Base-by-base conservation (phyloP, 2,888 invertebrate species). In the Xestoiulus laeticollis region DNA sequence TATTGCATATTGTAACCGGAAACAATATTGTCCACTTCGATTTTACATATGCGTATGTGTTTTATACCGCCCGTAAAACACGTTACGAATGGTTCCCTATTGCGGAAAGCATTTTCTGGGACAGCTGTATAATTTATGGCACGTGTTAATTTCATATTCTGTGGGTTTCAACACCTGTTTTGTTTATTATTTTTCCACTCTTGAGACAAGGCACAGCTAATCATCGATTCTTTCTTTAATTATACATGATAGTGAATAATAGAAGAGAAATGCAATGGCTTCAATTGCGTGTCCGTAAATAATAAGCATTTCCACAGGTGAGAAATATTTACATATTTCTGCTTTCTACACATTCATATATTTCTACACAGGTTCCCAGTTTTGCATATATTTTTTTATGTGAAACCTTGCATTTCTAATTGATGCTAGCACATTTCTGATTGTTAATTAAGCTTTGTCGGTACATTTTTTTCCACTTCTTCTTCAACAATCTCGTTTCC, bases 121-220 rank as follows among this genome's bases (percentile, higher is more conserved):
- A 12, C 68, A n/a, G 68, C 68, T 10, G 68, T 22, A 22, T 8
- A 68, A 68, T 68, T 68, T 22, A 68, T n/a, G 68, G 16, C 8
- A 68, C 26, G 68, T 68, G 68, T 68, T 68, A 68, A 68, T 68
- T 68, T 68, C 26, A 68, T 68, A 68, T 68, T 68, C 68, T 68
- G 68, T 68, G 68, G 68, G 68, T 68, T 68, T 68, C 68, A 68
- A 68, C 68, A 68, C 68, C 68, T 68, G 68, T 68, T 68, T 68
- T 68, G 68, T 68, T 68, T 68, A 68, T 68, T 68, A 68, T 68
- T 68, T 68, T 68, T 68, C 68, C 26, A 68, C 68, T 68, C 68
- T 10, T 68, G 68, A 68, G 68, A 68, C 26, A 68, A 68, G 68
- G 68, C 68, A 26, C 68, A 26, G 68, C 68, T 68, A 68, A 68